A percentile compares a stretch with the other conserved stretches of the same genome.
Evolutionary conservation across 92 coral and sea anemone species (phyloP).

Genomic region (Scolanthus callimorphus): DNA sequence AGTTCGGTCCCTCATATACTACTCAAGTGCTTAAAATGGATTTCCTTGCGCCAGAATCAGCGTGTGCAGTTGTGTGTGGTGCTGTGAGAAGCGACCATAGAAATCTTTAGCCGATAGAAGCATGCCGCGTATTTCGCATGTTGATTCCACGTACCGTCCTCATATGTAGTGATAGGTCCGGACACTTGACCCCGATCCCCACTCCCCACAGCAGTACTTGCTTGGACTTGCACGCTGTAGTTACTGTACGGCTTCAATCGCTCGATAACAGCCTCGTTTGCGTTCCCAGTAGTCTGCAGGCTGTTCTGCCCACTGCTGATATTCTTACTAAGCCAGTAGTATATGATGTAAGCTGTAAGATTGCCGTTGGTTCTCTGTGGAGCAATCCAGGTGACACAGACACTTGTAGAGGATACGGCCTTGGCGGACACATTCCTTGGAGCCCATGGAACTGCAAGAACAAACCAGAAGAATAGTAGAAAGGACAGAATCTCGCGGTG

Average conservation of each 20-base stretch:
- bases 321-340: conserved; percentile 12
- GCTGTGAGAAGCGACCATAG: too few species aligned
- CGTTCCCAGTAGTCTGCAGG: conserved; percentile 10
- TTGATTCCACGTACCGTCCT: conserved; percentile 69
- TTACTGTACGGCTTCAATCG: conserved; percentile 34
- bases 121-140: too few species aligned
- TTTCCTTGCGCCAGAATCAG: too few species aligned
- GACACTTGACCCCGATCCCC: conserved; percentile 31
- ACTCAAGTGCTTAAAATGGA: too few species aligned
- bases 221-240: conserved; percentile 44
- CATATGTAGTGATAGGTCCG: conserved; percentile 23
- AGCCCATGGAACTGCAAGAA: conserved; percentile 33
- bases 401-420: conserved; percentile 17
- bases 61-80: too few species aligned
- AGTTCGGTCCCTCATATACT: too few species aligned
- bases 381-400: conserved; percentile 35
- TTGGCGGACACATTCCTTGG: conserved; percentile 28
- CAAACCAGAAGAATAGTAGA: too few species aligned
- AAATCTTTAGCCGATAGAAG: too few species aligned
- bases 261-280: conserved; percentile 1
- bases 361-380: conserved; percentile 55
- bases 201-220: conserved; percentile 42
- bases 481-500: too few species aligned
- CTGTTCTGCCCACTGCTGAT: neutral
- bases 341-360: conserved; percentile 31